Evolutionary conservation across 2,888 invertebrate genomes (phyloP), one percentile per base, ranked within the genome.

Genomic region (Coelinius sp.): DNA sequence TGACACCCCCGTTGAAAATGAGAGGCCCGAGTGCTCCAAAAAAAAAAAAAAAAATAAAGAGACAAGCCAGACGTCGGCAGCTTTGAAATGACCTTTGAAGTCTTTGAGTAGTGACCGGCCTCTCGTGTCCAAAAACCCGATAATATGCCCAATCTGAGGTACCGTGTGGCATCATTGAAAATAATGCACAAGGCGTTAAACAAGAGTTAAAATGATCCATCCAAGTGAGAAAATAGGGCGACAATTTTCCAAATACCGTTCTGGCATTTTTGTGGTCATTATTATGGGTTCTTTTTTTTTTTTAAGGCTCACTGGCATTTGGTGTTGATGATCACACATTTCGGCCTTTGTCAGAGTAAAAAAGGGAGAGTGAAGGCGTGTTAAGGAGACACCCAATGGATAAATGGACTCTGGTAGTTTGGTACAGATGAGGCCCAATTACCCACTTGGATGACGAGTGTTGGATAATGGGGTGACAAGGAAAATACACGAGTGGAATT

Each of bases 191-290:
- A 72, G 75, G 77, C 75, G 77, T 75, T 77, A 75, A 77, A 77
- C 75, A 79, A 79, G 74, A 75, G 79, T 81, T 81, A 80, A 81
- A 81, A 79, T 80, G 81, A 81, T 80, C 78, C 80, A 78, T 73
- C 77, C 73, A 69, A 66, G 65, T 35, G 62, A 69, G 44, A 53
- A 52, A 53, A 67, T 17, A 52, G 35, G 24, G 24, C 24, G 67
- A 67, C 52, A 66, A 14, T 49, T 22, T n/a, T n/a, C n/a, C n/a
- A n/a, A n/a, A n/a, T n/a, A 6, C 17, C n/a, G 38, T 38, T 56
- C 49, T 59, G 59, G 46, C 41, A 53, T 70, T 67, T 59, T 59
- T 67, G 14, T 20, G 12, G 64, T n/a, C n/a, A 64, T 70, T 70
- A 70, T 70, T 70, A 64, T 41, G 31, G 65, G 27, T 4, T 6